Percentiles rank a stretch among this genome's conserved stretches.
These are phyloP conservation scores for cat (Felis catus) DNA, from an alignment of 2,113 vertebrate species.

Conservation along the genomic window F.catus_Fca126_mat1.0 CM031415.1:74948501-74949000, in stretches of 20 bases:
- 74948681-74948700: no score
- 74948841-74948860: not conserved
- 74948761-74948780: not conserved
- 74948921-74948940: not conserved
- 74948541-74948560: not conserved
- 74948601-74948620: no score
- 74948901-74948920: not conserved
- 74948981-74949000: not conserved
- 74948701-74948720: no score
- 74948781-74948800: not conserved
- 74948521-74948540: not conserved
- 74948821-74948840: not conserved
- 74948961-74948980: not conserved
- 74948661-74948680: no score
- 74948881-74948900: not conserved
- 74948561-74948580: not conserved
- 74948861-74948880: not conserved
- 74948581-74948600: no score
- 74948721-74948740: no score
- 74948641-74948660: no score
- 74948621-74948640: no score
- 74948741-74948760: no score
- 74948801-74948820: not conserved
- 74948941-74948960: not conserved
- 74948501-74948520: conserved; percentile 2